These are phyloP conservation scores for Lasioglossum marginatum DNA, from an alignment of 2,888 invertebrate genomes.

Conservation along the genomic window DNA sequence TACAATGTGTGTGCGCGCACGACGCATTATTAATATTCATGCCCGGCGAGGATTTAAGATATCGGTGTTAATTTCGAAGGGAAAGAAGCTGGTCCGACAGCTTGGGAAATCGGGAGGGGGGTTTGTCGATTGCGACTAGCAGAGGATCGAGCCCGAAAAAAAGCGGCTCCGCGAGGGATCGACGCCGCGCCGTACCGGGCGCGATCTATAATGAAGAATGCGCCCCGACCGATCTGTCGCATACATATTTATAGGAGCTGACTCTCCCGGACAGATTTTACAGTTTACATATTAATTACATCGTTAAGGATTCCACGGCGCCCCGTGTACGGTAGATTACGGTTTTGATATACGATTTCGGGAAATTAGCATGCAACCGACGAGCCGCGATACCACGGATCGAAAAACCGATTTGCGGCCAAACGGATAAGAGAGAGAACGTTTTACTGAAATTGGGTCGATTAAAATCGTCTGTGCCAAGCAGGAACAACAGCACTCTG, in stretches of 20 bases:
- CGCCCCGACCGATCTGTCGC: conserved; percentile 70
- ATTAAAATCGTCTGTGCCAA: not conserved
- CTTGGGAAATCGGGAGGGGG: not conserved
- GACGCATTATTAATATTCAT: conserved; percentile 40
- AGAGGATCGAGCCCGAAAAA: not conserved
- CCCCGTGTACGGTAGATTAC: conserved; percentile 53
- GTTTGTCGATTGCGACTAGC: not conserved
- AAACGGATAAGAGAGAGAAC: not conserved
- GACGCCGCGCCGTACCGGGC: conserved; percentile 12
- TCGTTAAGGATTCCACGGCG: conserved; percentile 72
- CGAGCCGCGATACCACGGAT: conserved; percentile 14
- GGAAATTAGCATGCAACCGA: conserved; percentile 47
- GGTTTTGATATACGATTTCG: conserved; percentile 58
- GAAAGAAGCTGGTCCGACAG: not conserved
- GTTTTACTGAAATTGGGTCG: not conserved
- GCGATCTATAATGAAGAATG: conserved; percentile 58
- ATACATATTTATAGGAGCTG: conserved; percentile 79
- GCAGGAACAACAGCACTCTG: not conserved
- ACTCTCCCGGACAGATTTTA: conserved; percentile 69
- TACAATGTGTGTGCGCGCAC: conserved; percentile 11
- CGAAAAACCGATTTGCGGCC: conserved; percentile 42
- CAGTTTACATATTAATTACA: conserved; percentile 81
- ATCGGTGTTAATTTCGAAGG: conserved; percentile 30
- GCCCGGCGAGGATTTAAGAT: not conserved
- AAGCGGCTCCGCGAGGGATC: conserved; percentile 10